Evolutionary conservation across 23 tunicate species (phyloP).

Genomic region (Ascidia mentula): DNA sequence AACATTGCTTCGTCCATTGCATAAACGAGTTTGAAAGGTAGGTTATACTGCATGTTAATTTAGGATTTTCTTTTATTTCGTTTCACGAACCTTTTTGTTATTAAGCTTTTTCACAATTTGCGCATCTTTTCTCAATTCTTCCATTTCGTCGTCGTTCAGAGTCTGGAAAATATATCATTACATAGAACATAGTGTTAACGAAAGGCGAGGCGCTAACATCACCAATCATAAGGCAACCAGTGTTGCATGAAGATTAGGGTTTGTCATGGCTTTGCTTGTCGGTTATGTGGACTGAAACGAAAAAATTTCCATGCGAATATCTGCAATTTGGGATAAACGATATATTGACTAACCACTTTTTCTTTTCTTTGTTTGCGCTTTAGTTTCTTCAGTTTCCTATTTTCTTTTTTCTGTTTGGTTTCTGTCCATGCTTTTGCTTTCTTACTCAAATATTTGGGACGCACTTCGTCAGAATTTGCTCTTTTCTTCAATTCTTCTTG

Average conservation of each 20-base stretch:
- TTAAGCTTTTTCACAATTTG: slow-evolving; percentile 65
- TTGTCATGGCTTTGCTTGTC: too few species aligned
- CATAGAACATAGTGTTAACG: too few species aligned
- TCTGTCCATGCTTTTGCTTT: slow-evolving; percentile 79
- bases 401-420: slow-evolving; percentile 55
- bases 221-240: too few species aligned
- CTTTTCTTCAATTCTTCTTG: slow-evolving; percentile 35
- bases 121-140: slow-evolving; percentile 72
- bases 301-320: background rate
- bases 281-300: too few species aligned
- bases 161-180: slow-evolving; percentile 15
- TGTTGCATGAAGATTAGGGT: too few species aligned
- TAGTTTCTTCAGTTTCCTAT: slow-evolving; percentile 59
- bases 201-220: too few species aligned
- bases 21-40: too few species aligned
- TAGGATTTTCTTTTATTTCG: too few species aligned
- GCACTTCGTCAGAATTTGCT: slow-evolving; percentile 14
- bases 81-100: slow-evolving; percentile 53
- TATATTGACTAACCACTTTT: slow-evolving; percentile 24
- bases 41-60: too few species aligned
- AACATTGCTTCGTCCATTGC: too few species aligned
- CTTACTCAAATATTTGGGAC: slow-evolving; percentile 46
- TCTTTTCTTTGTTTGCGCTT: slow-evolving; percentile 46
- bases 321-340: background rate
- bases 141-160: slow-evolving; percentile 63